Evolutionary conservation across 2,797 vertebrate genomes (phyloP), one percentile per base, ranked within the genome.

Genomic region (Protonibea diacanthus): DNA sequence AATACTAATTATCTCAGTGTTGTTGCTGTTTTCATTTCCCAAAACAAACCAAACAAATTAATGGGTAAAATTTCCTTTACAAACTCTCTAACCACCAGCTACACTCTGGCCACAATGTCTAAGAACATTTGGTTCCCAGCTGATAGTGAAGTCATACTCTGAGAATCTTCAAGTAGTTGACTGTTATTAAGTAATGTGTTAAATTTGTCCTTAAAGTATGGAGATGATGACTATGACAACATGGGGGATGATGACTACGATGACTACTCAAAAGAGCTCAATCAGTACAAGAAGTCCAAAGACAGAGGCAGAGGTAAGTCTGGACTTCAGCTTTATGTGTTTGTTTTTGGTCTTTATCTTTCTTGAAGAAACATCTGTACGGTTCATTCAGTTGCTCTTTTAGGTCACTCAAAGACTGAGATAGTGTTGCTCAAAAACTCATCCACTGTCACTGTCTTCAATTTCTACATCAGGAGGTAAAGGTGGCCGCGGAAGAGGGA

Each of bases 201-300:
- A 1, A 53, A 71, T 77, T 2, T 13, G 52, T 73, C n/a, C 15
- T 53, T 23, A 4, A 80, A 94, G 91, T 94, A 88, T 20, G 91
- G 93, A 15, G 97, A 96, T 0, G 95, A 98, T 2, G 91, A 96
- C 1, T 97, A 97, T 27, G 97, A 97, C 70, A 95, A 96, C 18
- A 93, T 96, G 88, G 95, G 93, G 0, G 97, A 97, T 0, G 97
- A 97, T 0, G 97, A 98, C 3, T 97, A 97, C 0, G 97, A 99
- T 0, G 97, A 98, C 12, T 99, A 97, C 71, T 96, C 96, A 0
- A 98, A 98, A 80, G 97, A 98, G 15, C 86, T 97, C 40, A 96
- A 90, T 82, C 97, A 97, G 76, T 98, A 97, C 85, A 96, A 96
- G 51, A 95, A 96, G 84, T 93, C 92, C 69, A 99, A 98, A 88